Percentiles rank a stretch among this genome's conserved stretches.
Conservation (phyloP, 2,797 vertebrate genomes). For the Heteromormyrus szaboi region DNA sequence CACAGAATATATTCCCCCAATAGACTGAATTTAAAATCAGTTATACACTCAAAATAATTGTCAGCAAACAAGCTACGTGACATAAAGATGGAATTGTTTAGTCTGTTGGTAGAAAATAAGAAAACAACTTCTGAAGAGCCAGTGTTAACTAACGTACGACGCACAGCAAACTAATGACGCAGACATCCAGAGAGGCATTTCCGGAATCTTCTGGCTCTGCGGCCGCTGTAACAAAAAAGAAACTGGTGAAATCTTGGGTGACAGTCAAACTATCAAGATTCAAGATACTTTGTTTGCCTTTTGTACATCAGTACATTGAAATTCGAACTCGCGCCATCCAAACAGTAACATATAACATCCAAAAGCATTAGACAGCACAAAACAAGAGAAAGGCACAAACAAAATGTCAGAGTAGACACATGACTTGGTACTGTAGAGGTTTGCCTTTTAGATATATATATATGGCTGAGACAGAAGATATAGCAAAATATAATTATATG, state of each 20-base stretch:
- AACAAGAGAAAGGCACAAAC: background rate
- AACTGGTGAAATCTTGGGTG: background rate
- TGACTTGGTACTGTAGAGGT: background rate
- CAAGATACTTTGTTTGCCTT: background rate
- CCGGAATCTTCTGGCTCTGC: background rate
- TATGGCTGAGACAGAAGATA: background rate
- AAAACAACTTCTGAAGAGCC: background rate
- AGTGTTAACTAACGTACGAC: no score
- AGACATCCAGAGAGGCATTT: background rate
- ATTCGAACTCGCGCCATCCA: background rate
- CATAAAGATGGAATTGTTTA: constrained; percentile 4
- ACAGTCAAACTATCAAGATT: background rate
- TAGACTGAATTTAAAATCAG: background rate
- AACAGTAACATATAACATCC: background rate
- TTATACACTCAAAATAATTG: background rate
- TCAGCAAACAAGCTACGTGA: background rate
- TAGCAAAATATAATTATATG: background rate
- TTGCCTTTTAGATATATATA: background rate
- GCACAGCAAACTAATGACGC: background rate
- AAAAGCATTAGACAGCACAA: background rate
- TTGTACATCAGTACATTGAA: background rate
- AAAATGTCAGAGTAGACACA: background rate
- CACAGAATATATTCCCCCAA: background rate
- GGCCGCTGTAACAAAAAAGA: background rate
- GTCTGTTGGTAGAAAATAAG: background rate